These are phyloP conservation scores for Phoeniculus purpureus DNA, from an alignment of 2,797 vertebrate species.

Conservation along the genomic window DNA sequence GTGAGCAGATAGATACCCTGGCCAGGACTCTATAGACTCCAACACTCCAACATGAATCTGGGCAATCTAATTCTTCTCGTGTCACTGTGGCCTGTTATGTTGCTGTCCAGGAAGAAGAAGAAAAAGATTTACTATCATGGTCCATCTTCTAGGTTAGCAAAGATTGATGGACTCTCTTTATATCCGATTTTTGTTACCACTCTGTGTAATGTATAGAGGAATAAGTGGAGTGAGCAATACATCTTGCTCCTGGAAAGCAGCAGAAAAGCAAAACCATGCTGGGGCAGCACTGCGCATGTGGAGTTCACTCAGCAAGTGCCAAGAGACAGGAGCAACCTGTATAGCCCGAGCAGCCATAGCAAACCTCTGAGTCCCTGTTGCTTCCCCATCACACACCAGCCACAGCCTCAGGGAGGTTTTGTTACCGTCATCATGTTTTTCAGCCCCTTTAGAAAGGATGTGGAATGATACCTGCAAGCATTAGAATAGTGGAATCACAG, in stretches of 20 bases:
- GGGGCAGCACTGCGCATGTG: rapidly evolving
- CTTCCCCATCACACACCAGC: neutral
- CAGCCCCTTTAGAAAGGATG: neutral
- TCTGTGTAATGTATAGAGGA: neutral
- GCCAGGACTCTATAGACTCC: neutral
- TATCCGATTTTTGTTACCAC: slow-evolving; percentile 30
- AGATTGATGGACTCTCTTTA: slow-evolving; percentile 12
- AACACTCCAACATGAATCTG: neutral
- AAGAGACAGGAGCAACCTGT: neutral
- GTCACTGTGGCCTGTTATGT: rapidly evolving
- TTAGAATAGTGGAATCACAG: too few species aligned
- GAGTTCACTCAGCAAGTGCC: neutral
- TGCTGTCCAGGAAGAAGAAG: neutral
- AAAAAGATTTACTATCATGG: neutral
- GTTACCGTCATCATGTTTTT: neutral
- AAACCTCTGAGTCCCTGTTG: neutral
- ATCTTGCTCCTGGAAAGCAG: neutral
- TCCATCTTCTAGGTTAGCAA: neutral
- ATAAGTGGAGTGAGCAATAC: neutral
- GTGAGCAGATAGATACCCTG: neutral
- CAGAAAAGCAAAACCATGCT: neutral
- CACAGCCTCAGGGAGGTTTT: neutral
- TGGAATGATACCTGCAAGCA: neutral
- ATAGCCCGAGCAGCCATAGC: rapidly evolving
- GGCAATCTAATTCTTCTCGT: neutral